Evolutionary conservation across 2,888 invertebrate species (phyloP), one percentile per base, ranked within the genome.

Genomic region (Euplagia quadripunctaria): DNA sequence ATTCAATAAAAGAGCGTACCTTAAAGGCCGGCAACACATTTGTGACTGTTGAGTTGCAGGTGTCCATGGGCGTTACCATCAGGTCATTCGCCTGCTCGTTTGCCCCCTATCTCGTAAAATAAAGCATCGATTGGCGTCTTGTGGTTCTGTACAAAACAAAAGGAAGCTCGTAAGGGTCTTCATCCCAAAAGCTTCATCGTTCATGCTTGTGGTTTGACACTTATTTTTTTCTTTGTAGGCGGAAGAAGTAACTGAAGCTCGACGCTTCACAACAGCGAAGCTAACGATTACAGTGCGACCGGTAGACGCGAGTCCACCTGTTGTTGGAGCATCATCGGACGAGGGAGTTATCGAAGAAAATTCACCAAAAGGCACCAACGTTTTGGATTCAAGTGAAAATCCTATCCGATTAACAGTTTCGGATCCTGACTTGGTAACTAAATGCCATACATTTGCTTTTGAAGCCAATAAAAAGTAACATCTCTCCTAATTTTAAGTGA

Each of bases 341-440:
- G 98, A 98, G 86, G 98, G 98, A 0, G 97, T 96, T 85, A 98
- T 98, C 0, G 97, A 98, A 86, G 98, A 99, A 90, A 98, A 98
- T 89, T 98, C 98, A 0, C 97, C 98, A 0, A 96, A 97, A 70
- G 98, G 98, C n/a, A 98, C 98, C 4, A 97, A 96, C 87, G 97
- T 99, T 5, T 89, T 98, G 70, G 98, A 98, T 86, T 88, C 89
- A 0, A 93, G 96, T 16, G 97, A 97, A 43, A 94, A 96, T 51
- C 97, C 98, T 0, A 97, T 99, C 61, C 94, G 95, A 17, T 96
- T 99, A 68, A 96, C 96, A 14, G 98, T 99, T 12, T 97, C 97
- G 8, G 99, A 99, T 92, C 97, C 97, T 52, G 99, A 99, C 95
- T 96, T 98, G 95, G 98, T 98, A 92, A 46, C 9, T 12, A 11